Evolutionary conservation across 2,888 invertebrate species (phyloP), one percentile per base, ranked within the genome.

Genomic region (Athrips mouffetella): DNA sequence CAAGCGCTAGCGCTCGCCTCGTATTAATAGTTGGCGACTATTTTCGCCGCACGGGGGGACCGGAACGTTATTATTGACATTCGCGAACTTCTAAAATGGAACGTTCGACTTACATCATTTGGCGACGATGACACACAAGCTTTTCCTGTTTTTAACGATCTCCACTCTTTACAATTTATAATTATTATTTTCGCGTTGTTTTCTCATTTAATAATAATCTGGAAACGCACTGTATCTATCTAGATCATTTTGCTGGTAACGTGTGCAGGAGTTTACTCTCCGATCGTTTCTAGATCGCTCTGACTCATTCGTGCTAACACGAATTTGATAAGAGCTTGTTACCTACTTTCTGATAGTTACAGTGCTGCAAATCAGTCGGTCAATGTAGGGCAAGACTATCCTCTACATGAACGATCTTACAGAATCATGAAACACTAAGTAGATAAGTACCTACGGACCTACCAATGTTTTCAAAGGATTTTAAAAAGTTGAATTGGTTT

Each of bases 1-100:
- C 87, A 86, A n/a, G 78, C 73, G 69, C 83, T 81, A 82, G 83
- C 80, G 83, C 77, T 79, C 78, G 74, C 71, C 70, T 70, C 67
- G 73, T 86, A 86, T 87, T 83, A 85, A 87, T 87, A 87, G 87
- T 82, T 79, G 77, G 76, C 76, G 80, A 86, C 85, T 88, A 88
- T 87, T 87, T 85, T 83, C 80, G 83, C 85, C 72, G 70, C 79
- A 73, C 72, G 73, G 75, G 78, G 78, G 80, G 80, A 83, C 80
- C 78, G 78, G 76, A 76, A 76, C 82, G 80, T 80, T 84, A 84
- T 81, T 86, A 84, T 84, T 85, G 87, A 86, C 86, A 86, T 86
- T 88, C 80, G 86, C 84, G 57, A 78, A 80, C 74, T 71, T 70
- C 77, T 78, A 76, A 81, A 78, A 75, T 69, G 63, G 65, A 65